Base-by-base conservation (phyloP, 2,113 vertebrate species). In the Oncorhynchus clarkii region DNA sequence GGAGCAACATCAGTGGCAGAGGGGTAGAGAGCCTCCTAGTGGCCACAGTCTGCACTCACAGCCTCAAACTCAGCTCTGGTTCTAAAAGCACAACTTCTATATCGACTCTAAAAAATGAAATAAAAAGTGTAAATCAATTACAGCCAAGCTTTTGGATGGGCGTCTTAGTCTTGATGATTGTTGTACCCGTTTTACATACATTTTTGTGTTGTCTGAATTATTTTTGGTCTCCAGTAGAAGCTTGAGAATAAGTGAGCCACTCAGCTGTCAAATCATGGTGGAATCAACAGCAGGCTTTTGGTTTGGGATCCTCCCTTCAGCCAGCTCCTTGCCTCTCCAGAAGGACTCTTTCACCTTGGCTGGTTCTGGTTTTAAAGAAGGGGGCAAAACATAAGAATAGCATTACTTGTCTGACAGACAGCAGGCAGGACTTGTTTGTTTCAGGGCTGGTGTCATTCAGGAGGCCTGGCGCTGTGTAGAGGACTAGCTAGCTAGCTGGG, bases 11-110 rank as follows among this genome's bases (percentile, higher is more conserved):
- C 22, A 5, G 9, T 57, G 51, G 4, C 67, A 85, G 29, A 5
- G 24, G 86, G 91, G 84, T 71, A 26, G 74, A 89, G 90, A 64
- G 88, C 86, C 93, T 88, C 90, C 93, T 90, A 85, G 86, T 93
- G 93, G 91, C 70, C 27, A 3, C 5, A 26, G 2, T 1, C 7
- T 34, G 72, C 14, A 51, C 60, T 2, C 83, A 57, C 86, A 85
- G 0, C 34, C 59, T 34, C 39, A 45, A 45, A 11, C 39, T 45
- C 39, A 0, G 39, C 9, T 45, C 39, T 45, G 39, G 27, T 11
- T 45, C 39, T 11, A 11, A 45, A 45, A 12, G 39, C 2, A 12
- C 39, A 2, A 45, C 39, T 45, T 45, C 2, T 45, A 45, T 11
- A 45, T 45, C 67, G 7, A 7, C 31, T 45, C 31, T 6, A 34